These are phyloP conservation scores for Alethe castanea DNA, from an alignment of 2,113 vertebrate species.

Conservation along the genomic window DNA sequence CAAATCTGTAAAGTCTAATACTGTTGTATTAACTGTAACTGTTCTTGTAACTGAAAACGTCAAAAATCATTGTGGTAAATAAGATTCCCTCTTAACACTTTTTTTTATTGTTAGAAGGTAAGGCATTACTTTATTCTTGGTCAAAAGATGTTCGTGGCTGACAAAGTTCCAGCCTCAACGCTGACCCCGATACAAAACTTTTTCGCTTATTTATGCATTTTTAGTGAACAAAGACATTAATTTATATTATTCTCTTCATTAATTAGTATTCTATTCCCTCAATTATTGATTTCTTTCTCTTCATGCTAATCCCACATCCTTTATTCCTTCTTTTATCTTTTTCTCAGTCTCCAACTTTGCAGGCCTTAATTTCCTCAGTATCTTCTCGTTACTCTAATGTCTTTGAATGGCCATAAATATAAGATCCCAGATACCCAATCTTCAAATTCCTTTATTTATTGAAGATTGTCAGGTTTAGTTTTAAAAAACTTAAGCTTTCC, in stretches of 20 bases:
- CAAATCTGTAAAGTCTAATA: neutral
- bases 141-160: neutral
- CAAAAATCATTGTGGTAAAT: rapidly evolving
- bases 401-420: neutral
- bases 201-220: neutral
- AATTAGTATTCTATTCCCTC: neutral
- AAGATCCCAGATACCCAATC: neutral
- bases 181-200: rapidly evolving
- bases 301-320: neutral
- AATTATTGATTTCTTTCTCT: neutral
- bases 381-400: neutral
- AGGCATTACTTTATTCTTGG: neutral
- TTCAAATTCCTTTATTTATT: neutral
- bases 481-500: neutral
- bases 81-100: neutral
- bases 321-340: neutral
- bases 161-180: neutral
- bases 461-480: neutral
- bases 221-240: neutral
- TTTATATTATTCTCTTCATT: neutral
- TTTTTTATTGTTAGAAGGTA: neutral
- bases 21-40: neutral
- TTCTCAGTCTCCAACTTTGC: neutral
- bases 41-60: neutral
- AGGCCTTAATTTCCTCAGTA: neutral